These are phyloP conservation scores for Drosophila mauritiana DNA, from an alignment of 1,140 invertebrate genomes.

Conservation along the genomic window DNA sequence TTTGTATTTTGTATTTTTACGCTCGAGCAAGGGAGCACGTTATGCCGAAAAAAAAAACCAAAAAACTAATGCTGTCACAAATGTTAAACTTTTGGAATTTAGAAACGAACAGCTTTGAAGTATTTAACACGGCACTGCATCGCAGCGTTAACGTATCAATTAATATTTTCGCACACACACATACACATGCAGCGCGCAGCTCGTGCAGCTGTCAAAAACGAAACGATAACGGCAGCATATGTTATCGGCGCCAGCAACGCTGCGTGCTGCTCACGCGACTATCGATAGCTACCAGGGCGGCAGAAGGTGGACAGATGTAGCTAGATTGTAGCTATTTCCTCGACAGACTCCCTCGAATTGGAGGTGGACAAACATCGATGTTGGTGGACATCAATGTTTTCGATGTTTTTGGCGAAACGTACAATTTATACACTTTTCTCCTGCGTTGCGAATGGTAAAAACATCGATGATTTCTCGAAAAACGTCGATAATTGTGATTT, in stretches of 20 bases:
- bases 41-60: conserved; percentile 30
- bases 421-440: no score
- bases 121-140: conserved; percentile 25
- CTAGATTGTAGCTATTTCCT: not conserved
- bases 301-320: not conserved
- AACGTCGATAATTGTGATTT: no score
- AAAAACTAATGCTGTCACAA: conserved; percentile 14
- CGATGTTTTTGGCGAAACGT: no score
- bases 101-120: conserved; percentile 16
- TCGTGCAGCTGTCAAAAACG: conserved; percentile 13
- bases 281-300: not conserved
- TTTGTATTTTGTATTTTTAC: not conserved
- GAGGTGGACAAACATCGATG: no score
- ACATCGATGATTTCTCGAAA: no score
- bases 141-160: conserved; percentile 22
- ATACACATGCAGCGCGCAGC: conserved; percentile 9
- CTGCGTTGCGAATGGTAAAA: no score
- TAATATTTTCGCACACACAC: conserved; percentile 14
- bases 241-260: conserved; percentile 11
- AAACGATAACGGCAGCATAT: conserved; percentile 7
- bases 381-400: no score
- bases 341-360: no score
- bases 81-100: conserved; percentile 4
- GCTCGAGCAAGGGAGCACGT: not conserved
- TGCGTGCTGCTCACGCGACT: not conserved